Evolutionary conservation across 2,797 vertebrate species (phyloP).

Genomic region (Chiloscyllium punctatum): DNA sequence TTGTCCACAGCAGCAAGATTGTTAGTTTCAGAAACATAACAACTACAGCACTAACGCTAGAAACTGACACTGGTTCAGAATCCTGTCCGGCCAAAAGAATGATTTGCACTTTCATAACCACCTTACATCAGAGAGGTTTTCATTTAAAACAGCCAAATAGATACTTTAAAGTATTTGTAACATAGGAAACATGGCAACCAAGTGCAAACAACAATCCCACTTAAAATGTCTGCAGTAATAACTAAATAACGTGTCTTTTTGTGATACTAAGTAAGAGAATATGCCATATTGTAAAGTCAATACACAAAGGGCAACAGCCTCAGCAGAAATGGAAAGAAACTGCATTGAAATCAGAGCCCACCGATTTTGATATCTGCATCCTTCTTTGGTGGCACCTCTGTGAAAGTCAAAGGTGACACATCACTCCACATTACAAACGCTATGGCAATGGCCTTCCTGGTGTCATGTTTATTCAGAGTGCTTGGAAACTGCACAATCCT

Average conservation of each 20-base stretch:
- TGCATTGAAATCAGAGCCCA: slow-evolving; percentile 42
- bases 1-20: too few species aligned
- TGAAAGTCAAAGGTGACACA: slow-evolving; percentile 67
- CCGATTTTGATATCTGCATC: slow-evolving; percentile 65
- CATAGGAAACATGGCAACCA: not conserved
- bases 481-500: slow-evolving; percentile 68
- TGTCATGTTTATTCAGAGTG: slow-evolving; percentile 67
- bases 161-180: not conserved
- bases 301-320: not conserved
- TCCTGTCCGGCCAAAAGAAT: not conserved
- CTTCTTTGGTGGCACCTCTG: slow-evolving; percentile 51
- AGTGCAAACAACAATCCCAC: not conserved
- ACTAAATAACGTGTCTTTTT: not conserved
- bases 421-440: slow-evolving; percentile 76
- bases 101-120: not conserved
- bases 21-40: not conserved
- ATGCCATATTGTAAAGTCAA: not conserved
- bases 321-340: not conserved
- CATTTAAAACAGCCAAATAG: not conserved
- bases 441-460: slow-evolving; percentile 63
- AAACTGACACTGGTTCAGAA: not conserved
- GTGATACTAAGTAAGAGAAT: not conserved
- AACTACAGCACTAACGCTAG: slow-evolving; percentile 4
- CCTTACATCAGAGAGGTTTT: not conserved
- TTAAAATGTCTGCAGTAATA: not conserved